These are phyloP conservation scores for Dorcus hopei DNA, from an alignment of 2,888 invertebrate species.

Conservation along the genomic window DNA sequence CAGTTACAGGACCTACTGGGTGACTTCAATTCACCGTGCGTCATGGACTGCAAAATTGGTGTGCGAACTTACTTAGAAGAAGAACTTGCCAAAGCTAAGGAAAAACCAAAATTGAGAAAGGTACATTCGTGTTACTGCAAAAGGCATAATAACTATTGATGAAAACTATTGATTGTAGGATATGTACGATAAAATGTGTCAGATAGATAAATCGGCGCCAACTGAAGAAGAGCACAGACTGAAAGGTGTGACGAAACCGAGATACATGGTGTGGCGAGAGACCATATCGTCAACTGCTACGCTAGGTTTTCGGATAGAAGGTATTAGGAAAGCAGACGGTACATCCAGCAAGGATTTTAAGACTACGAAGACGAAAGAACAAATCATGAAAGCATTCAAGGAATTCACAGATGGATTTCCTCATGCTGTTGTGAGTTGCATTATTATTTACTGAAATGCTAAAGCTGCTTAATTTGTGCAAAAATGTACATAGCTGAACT, in stretches of 20 bases:
- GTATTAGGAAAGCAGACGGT: slow-evolving; percentile 84
- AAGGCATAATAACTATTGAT: too few species aligned
- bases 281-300: slow-evolving; percentile 96
- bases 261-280: slow-evolving; percentile 95
- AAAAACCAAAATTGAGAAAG: slow-evolving; percentile 87
- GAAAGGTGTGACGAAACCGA: slow-evolving; percentile 90
- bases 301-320: slow-evolving; percentile 95
- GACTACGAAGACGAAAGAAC: slow-evolving; percentile 82
- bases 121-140: slow-evolving; percentile 47
- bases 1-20: slow-evolving; percentile 91
- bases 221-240: slow-evolving; percentile 84
- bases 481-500: too few species aligned
- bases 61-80: slow-evolving; percentile 93
- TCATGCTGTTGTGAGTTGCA: slow-evolving; percentile 70
- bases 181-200: slow-evolving; percentile 98
- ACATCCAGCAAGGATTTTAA: slow-evolving; percentile 94
- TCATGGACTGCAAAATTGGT: slow-evolving; percentile 97
- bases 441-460: background rate
- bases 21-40: slow-evolving; percentile 88
- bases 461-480: background rate
- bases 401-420: slow-evolving; percentile 79
- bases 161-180: slow-evolving; percentile 57
- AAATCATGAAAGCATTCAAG: slow-evolving; percentile 75
- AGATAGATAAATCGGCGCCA: slow-evolving; percentile 85
- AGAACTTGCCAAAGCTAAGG: slow-evolving; percentile 91